These are phyloP conservation scores for Sternarchorhynchus goeldii DNA, from an alignment of 2,797 vertebrate species.

Conservation along the genomic window DNA sequence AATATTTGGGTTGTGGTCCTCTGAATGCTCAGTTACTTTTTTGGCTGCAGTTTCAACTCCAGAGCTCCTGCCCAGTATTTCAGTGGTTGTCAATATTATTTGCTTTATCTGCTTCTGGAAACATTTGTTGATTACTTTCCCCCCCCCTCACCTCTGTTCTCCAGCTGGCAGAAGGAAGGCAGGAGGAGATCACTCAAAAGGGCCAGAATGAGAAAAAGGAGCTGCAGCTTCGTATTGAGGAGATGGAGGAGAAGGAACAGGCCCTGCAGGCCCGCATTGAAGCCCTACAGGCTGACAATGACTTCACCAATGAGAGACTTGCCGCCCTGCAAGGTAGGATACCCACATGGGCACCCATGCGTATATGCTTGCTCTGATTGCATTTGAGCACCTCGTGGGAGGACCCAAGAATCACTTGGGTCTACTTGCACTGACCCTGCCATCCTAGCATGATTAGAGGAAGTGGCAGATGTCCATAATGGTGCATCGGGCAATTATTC, in stretches of 20 bases:
- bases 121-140: neutral
- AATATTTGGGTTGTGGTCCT: no score
- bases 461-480: no score
- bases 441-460: no score
- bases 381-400: neutral
- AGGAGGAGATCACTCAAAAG: slow-evolving; percentile 94
- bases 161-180: slow-evolving; percentile 87
- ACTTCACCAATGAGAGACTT: slow-evolving; percentile 97
- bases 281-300: slow-evolving; percentile 97
- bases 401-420: neutral
- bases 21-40: no score
- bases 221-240: slow-evolving; percentile 90
- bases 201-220: slow-evolving; percentile 91
- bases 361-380: neutral
- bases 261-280: slow-evolving; percentile 97
- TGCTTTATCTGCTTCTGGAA: neutral
- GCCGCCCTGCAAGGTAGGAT: slow-evolving; percentile 90
- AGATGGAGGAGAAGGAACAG: slow-evolving; percentile 99
- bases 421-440: neutral
- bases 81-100: neutral
- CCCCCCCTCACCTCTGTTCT: neutral
- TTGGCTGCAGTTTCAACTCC: no score
- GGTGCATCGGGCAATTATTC: neutral
- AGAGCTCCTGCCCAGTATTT: no score
- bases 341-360: slow-evolving; percentile 14